These are phyloP conservation scores for Sapayoa aenigma DNA, from an alignment of 2,113 vertebrate species.

Conservation along the genomic window DNA sequence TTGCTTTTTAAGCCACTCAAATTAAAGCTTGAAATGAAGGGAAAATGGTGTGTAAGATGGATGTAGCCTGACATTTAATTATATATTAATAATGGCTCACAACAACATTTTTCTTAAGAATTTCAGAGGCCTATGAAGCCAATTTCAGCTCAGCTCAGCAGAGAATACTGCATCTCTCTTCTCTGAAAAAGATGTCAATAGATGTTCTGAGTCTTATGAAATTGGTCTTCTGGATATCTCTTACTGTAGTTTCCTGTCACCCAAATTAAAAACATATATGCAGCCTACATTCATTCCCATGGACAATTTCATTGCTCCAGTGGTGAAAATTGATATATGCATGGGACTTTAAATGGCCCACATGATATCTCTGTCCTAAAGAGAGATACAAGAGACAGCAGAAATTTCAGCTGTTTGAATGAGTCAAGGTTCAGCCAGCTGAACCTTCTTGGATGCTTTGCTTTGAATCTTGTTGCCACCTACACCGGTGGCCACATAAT, in stretches of 20 bases:
- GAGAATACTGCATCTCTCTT: background rate
- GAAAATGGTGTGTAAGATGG: fast-evolving
- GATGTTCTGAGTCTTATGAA: background rate
- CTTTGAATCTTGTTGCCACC: background rate
- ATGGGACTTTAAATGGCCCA: background rate
- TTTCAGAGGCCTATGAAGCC: background rate
- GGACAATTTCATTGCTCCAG: background rate
- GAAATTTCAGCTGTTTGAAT: background rate
- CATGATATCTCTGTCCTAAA: background rate
- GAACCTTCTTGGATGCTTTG: background rate
- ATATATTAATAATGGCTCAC: background rate
- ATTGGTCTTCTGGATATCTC: background rate
- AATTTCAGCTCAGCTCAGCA: background rate
- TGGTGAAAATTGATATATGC: fast-evolving
- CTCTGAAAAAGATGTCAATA: background rate
- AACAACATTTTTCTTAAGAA: background rate
- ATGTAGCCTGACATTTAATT: background rate
- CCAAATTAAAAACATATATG: background rate
- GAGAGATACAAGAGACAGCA: background rate
- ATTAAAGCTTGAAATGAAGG: background rate
- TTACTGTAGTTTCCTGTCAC: background rate
- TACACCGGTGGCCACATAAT: background rate
- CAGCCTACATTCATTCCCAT: background rate
- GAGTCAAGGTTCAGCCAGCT: background rate
- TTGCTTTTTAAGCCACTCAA: slow-evolving; percentile 1